Evolutionary conservation across 2,888 invertebrate species (phyloP).

Genomic region (Papilio elwesi): DNA sequence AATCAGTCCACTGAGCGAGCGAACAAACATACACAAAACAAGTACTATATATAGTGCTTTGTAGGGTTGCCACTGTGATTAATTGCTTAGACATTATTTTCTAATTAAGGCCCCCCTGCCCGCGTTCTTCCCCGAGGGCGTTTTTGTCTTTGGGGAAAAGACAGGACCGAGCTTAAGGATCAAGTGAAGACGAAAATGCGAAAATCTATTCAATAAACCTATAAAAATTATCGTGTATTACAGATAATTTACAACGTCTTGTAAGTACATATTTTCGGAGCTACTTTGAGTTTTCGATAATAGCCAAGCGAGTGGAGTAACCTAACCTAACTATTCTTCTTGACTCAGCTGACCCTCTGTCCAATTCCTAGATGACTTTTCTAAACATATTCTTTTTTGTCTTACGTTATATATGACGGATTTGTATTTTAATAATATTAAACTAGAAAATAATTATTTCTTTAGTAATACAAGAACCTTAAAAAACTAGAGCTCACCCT

Average conservation of each 20-base stretch:
- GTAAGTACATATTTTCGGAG: no score
- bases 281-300: no score
- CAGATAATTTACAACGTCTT: no score
- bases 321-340: no score
- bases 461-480: neutral
- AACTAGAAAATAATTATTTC: neutral
- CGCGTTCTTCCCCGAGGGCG: conserved; percentile 63
- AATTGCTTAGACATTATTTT: conserved; percentile 82
- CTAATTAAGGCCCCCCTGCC: conserved; percentile 79
- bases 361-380: no score
- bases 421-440: neutral
- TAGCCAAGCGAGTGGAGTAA: no score
- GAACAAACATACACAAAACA: conserved; percentile 46
- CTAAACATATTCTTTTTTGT: no score
- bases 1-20: conserved; percentile 68
- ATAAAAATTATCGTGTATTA: conserved; percentile 56
- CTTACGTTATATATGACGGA: no score
- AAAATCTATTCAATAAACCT: conserved; percentile 73
- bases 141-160: conserved; percentile 44
- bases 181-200: conserved; percentile 62
- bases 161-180: conserved; percentile 37
- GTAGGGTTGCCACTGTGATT: conserved; percentile 72
- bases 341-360: no score
- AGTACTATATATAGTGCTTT: conserved; percentile 43
- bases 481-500: conserved; percentile 56